Evolutionary conservation across 1,140 invertebrate genomes (phyloP).

Genomic region (Ephestia elutella): DNA sequence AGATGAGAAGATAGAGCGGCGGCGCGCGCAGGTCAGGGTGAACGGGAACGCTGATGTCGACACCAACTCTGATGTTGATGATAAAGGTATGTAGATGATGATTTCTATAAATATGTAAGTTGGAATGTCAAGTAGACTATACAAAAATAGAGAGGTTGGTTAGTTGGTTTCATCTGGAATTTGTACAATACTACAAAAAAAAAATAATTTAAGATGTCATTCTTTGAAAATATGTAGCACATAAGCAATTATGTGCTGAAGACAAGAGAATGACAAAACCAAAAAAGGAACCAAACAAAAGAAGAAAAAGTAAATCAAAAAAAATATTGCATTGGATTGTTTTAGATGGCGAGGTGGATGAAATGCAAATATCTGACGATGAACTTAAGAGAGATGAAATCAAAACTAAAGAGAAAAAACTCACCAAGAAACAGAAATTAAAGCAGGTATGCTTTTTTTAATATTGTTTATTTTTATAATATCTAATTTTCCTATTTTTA

Average conservation of each 20-base stretch:
- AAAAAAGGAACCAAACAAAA: too few species aligned
- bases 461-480: background rate
- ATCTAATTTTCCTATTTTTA: too few species aligned
- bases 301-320: too few species aligned
- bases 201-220: too few species aligned
- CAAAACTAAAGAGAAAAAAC: constrained; percentile 75
- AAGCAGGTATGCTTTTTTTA: constrained; percentile 42
- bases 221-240: too few species aligned
- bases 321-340: constrained; percentile 13
- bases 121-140: too few species aligned
- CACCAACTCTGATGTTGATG: constrained; percentile 59
- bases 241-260: too few species aligned
- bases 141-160: too few species aligned
- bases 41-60: constrained; percentile 49
- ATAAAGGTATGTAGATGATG: constrained; percentile 31
- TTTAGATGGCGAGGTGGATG: constrained; percentile 51
- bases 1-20: constrained; percentile 88
- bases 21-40: constrained; percentile 71
- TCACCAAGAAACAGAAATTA: constrained; percentile 73
- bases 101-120: constrained; percentile 14
- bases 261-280: too few species aligned
- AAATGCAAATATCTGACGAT: constrained; percentile 79
- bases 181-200: too few species aligned
- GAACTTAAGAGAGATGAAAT: constrained; percentile 81
- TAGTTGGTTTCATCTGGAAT: too few species aligned